Conservation (phyloP, 2,888 invertebrate species). For the Callyntrura guangdongensis region DNA sequence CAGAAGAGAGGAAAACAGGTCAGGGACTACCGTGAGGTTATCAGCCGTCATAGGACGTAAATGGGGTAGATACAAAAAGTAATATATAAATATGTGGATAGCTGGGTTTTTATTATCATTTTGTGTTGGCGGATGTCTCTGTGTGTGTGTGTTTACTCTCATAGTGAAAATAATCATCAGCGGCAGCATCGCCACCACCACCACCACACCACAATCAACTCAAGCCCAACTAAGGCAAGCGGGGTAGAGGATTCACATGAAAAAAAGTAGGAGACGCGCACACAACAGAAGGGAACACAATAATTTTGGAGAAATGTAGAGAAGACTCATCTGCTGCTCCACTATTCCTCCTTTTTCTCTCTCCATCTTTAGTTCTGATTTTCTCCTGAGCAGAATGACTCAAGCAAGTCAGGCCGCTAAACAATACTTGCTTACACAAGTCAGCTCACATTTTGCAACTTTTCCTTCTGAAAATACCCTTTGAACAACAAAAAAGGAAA, state of each 20-base stretch:
- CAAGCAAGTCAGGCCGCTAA: constrained; percentile 34
- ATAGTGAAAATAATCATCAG: background rate
- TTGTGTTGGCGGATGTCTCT: background rate
- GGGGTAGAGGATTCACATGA: background rate
- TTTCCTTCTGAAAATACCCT: background rate
- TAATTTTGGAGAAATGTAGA: constrained; percentile 42
- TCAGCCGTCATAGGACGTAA: background rate
- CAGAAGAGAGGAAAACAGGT: constrained; percentile 57
- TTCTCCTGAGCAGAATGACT: background rate
- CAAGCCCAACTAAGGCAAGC: background rate
- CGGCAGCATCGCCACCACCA: background rate
- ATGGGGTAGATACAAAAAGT: background rate
- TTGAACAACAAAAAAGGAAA: constrained; percentile 16
- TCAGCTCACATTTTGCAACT: constrained; percentile 22
- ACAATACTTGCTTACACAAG: constrained; percentile 23
- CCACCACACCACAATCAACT: constrained; percentile 37
- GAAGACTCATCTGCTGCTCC: constrained; percentile 53
- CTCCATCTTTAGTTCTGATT: constrained; percentile 17
- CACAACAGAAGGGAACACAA: constrained; percentile 32
- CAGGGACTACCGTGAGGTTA: constrained; percentile 51
- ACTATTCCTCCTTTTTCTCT: constrained; percentile 3
- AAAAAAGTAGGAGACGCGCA: constrained; percentile 15
- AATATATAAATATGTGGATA: background rate
- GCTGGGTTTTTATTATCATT: background rate
- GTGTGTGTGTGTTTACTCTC: background rate